phyloP scores from a whole-genome alignment of 1,140 invertebrate species.

The Callitettix versicolor region DNA sequence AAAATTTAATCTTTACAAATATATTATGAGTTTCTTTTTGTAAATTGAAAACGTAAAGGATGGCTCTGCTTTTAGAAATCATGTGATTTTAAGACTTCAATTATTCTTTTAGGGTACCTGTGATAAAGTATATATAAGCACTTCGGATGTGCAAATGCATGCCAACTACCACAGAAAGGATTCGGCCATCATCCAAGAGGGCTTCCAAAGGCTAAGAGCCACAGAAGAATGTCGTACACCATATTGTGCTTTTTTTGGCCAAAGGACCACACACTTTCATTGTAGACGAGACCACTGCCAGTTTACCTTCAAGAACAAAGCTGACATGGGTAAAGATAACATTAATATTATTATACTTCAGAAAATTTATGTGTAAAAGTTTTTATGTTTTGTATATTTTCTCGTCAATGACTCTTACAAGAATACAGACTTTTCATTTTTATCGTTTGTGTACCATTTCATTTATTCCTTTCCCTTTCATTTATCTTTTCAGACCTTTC shows the following conservation, averaged over 20 bases:
- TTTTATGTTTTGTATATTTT: too few species aligned
- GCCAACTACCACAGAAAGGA: conserved; percentile 97
- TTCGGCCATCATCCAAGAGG: conserved; percentile 93
- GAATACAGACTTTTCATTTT: too few species aligned
- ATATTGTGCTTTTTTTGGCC: conserved; percentile 86
- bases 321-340: conserved; percentile 85
- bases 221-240: conserved; percentile 82
- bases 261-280: conserved; percentile 95
- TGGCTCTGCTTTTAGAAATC: too few species aligned
- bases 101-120: conserved; percentile 59
- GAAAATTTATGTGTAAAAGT: background rate
- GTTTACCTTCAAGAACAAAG: conserved; percentile 97
- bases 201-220: conserved; percentile 82
- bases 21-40: too few species aligned
- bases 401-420: too few species aligned
- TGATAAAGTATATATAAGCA: conserved; percentile 96
- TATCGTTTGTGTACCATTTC: too few species aligned
- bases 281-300: conserved; percentile 81
- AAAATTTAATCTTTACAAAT: too few species aligned
- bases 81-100: too few species aligned
- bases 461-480: too few species aligned
- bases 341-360: background rate
- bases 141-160: conserved; percentile 98
- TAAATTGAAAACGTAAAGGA: too few species aligned
- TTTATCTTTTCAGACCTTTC: too few species aligned